Evolutionary conservation across 1,140 invertebrate genomes (phyloP), one percentile per base, ranked within the genome.

Genomic region (Drosophila kepulauana): DNA sequence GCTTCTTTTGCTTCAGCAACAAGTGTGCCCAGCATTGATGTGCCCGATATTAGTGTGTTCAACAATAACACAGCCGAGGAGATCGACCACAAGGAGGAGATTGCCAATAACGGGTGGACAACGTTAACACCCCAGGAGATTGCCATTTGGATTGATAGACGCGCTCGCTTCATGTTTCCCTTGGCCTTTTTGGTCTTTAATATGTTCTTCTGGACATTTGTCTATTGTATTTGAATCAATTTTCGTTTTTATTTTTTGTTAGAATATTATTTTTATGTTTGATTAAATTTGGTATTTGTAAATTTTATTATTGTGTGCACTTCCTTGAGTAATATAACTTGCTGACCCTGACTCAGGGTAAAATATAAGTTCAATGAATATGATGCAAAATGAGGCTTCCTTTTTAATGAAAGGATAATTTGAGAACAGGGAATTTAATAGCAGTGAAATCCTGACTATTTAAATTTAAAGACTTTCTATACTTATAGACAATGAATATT

Each of bases 81-180:
- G 8, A 49, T 48, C 8, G 63, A 20, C 0, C 45, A 74, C 33
- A 59, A 79, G 28, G 67, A 81, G 30, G 69, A 85, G 30, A 81
- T 87, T 20, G 74, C 75, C 33, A 68, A 79, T 13, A 93, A 72
- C 78, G 94, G 94, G 20, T 97, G 96, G 94, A 97, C 96, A 10
- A 97, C 96, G 2, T 96, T 97, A 94, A 97, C 96, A 1, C 96
- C 97, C 0, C 96, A 97, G 79, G 96, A 97, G 91, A 97, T 97
- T 43, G 96, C 97, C 59, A 96, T 96, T 46, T 97, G 96, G 96
- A 97, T 98, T 48, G 97, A 98, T 78, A 74, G 63, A 8, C 94
- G 96, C 7, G 96, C 96, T 25, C 94, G 97, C 33, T 93, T 97
- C 13, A 92, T 96, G 2, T 98, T 98, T 90, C 97, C 97, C 0